Conservation (phyloP, 1,140 invertebrate genomes). For the Bombyx mandarina region DNA sequence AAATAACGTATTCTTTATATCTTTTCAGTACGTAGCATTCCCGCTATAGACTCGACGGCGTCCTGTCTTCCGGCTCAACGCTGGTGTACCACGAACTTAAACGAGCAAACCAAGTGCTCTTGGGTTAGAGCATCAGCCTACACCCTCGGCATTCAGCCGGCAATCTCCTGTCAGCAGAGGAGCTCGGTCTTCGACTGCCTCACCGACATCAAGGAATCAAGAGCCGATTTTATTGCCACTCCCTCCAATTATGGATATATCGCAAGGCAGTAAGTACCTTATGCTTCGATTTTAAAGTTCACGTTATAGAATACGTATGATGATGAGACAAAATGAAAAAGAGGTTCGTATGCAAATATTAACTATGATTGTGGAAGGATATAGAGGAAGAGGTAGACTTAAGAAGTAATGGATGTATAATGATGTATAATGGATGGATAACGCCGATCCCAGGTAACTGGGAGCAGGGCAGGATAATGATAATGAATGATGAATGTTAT, state of each 20-base stretch:
- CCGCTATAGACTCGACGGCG: constrained; percentile 27
- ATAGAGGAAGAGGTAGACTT: too few relatives aligned
- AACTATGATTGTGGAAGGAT: too few relatives aligned
- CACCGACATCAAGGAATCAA: constrained; percentile 68
- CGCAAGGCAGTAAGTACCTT: constrained; percentile 74
- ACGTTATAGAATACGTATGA: background rate
- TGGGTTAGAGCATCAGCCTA: constrained; percentile 72
- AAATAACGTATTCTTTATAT: background rate
- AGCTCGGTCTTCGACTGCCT: constrained; percentile 74
- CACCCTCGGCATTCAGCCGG: constrained; percentile 73
- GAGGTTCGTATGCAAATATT: too few relatives aligned
- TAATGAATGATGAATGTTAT: background rate
- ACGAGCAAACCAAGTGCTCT: constrained; percentile 73
- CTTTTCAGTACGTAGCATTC: constrained; percentile 35
- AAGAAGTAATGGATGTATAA: too few relatives aligned
- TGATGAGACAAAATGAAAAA: background rate
- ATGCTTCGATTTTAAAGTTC: background rate
- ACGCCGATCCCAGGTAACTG: too few relatives aligned
- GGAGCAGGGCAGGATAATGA: too few relatives aligned
- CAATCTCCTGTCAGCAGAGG: constrained; percentile 66
- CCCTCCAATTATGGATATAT: constrained; percentile 80
- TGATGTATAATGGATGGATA: too few relatives aligned
- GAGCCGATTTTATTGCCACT: constrained; percentile 78
- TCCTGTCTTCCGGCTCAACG: constrained; percentile 65
- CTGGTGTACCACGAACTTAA: constrained; percentile 73